Percentiles rank a stretch among this genome's conserved stretches.
phyloP scores from a whole-genome alignment of 2,797 vertebrate species.

The Pseudotriccus pelzelni region DNA sequence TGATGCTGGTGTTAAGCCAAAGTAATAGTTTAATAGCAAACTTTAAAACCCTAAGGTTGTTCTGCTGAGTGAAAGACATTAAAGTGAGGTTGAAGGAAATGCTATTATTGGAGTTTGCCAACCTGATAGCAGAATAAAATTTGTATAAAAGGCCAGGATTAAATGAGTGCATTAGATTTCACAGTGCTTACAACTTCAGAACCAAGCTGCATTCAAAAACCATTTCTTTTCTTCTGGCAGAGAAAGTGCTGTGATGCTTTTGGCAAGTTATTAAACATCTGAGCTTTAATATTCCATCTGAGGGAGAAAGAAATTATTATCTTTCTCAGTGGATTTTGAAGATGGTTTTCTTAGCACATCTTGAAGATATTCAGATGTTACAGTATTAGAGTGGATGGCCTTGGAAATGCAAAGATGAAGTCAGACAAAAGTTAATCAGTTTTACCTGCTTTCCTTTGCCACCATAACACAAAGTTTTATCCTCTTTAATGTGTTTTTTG shows the following conservation, averaged over 20 bases:
- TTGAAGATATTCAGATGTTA: not conserved
- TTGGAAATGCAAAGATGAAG: not conserved
- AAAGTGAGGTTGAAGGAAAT: not conserved
- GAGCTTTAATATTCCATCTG: not conserved
- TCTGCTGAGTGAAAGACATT: not conserved
- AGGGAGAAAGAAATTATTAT: not conserved
- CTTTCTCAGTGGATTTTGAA: conserved; percentile 8
- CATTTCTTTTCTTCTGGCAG: not conserved
- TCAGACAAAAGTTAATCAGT: not conserved
- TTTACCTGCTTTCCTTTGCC: not conserved
- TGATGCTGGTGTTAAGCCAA: not conserved
- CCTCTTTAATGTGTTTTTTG: not conserved
- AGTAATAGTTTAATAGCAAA: not conserved
- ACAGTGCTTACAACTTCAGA: not conserved
- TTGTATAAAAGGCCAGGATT: not conserved
- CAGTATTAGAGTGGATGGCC: not conserved
- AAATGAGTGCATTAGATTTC: not conserved
- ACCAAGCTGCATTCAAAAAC: not conserved
- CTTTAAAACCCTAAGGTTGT: not conserved
- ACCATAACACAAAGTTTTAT: not conserved
- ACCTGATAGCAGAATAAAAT: not conserved
- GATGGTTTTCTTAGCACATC: not conserved
- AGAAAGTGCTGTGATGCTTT: not conserved
- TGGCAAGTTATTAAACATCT: conserved; percentile 38
- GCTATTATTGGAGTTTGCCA: not conserved